Evolutionary conservation across 2,888 invertebrate species (phyloP).

Genomic region (Helleia helle): DNA sequence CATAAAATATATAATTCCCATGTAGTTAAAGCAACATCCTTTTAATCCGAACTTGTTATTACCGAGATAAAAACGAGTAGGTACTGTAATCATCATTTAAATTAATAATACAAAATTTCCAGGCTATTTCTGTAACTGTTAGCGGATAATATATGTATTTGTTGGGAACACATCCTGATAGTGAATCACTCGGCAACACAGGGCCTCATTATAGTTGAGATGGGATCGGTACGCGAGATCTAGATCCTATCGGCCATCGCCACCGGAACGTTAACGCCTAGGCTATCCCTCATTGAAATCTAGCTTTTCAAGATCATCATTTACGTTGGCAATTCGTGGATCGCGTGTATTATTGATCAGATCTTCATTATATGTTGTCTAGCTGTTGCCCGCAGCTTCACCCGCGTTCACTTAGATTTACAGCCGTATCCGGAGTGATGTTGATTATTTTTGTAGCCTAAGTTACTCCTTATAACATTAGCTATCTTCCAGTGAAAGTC

Average conservation of each 20-base stretch:
- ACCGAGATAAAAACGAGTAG: neutral
- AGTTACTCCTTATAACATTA: too few species aligned
- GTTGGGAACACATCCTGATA: slow-evolving; percentile 19
- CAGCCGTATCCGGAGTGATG: too few species aligned
- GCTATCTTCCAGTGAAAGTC: too few species aligned
- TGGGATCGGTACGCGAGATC: slow-evolving; percentile 64
- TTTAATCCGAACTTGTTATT: neutral
- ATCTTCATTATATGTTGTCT: slow-evolving; percentile 1
- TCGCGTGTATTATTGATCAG: neutral
- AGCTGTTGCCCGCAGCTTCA: too few species aligned
- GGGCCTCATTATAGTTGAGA: slow-evolving; percentile 52
- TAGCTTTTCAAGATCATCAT: too few species aligned
- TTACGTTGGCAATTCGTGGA: too few species aligned
- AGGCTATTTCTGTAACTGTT: slow-evolving; percentile 10
- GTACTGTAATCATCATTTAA: slow-evolving; percentile 6
- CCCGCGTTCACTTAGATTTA: too few species aligned
- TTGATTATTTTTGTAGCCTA: too few species aligned
- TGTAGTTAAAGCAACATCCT: too few species aligned
- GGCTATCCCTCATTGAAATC: slow-evolving; percentile 15
- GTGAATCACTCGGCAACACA: slow-evolving; percentile 26
- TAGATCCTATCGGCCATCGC: slow-evolving; percentile 31
- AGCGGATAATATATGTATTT: slow-evolving; percentile 20
- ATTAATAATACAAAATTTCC: slow-evolving; percentile 10
- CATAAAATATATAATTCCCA: too few species aligned
- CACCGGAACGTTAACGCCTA: slow-evolving; percentile 20